Conservation (phyloP, 2,888 invertebrate species). For the Zeuzera pyrina region DNA sequence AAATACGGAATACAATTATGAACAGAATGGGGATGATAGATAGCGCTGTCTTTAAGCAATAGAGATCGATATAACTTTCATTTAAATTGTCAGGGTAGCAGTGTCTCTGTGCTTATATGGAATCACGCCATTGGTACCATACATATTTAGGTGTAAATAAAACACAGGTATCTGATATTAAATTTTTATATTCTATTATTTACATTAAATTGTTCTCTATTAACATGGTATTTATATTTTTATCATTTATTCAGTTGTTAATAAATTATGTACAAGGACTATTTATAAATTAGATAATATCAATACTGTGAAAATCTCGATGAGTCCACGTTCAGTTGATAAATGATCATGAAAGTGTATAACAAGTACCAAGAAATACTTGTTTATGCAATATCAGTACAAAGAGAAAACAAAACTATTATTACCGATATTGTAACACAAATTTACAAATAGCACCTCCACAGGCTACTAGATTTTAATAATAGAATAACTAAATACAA, state of each 20-base stretch:
- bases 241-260: conserved; percentile 65
- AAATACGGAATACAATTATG: too few species aligned
- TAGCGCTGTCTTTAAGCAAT: too few species aligned
- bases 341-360: conserved; percentile 28
- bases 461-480: conserved; percentile 42
- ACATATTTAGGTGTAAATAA: too few species aligned
- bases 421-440: too few species aligned
- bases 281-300: conserved; percentile 69
- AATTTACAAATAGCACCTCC: conserved; percentile 59
- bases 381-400: too few species aligned
- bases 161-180: conserved; percentile 58
- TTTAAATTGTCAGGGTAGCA: too few species aligned
- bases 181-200: conserved; percentile 72
- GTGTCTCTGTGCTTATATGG: too few species aligned
- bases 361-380: too few species aligned
- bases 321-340: conserved; percentile 36
- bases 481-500: conserved; percentile 18
- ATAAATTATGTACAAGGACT: conserved; percentile 72
- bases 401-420: conserved; percentile 35
- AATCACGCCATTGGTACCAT: too few species aligned
- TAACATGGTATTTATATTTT: conserved; percentile 71
- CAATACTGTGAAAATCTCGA: conserved; percentile 66
- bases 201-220: conserved; percentile 73
- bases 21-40: too few species aligned
- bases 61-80: too few species aligned